Conservation (phyloP, 2,797 vertebrate genomes). For the Brachymystax lenok region DNA sequence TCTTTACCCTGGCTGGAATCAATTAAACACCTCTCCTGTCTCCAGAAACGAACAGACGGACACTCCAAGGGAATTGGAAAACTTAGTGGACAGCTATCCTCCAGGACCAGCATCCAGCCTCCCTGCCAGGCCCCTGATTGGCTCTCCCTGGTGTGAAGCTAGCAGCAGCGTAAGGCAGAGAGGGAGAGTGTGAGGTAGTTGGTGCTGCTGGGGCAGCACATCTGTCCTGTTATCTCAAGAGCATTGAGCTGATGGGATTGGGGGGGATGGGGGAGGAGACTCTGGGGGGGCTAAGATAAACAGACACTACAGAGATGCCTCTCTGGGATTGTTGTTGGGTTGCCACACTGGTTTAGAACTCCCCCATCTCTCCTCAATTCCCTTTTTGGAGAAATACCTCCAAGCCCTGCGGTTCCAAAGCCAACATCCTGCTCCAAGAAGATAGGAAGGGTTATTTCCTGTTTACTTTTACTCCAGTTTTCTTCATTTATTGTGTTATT, state of each 20-base stretch:
- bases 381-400: conserved; percentile 6
- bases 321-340: background rate
- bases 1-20: background rate
- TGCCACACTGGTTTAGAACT: conserved; percentile 1
- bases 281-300: conserved; percentile 24
- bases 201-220: background rate
- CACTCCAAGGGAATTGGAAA: conserved; percentile 1
- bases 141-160: background rate
- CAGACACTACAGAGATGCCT: conserved; percentile 18
- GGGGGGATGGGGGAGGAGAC: background rate
- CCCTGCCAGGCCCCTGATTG: conserved; percentile 1
- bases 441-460: conserved; percentile 10
- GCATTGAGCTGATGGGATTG: conserved; percentile 7
- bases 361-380: background rate
- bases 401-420: conserved; percentile 35
- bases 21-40: conserved; percentile 2
- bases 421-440: conserved; percentile 37
- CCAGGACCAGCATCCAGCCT: background rate
- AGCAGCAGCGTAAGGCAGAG: conserved; percentile 1
- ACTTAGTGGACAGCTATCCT: conserved; percentile 1
- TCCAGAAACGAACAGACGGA: background rate
- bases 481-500: conserved; percentile 19
- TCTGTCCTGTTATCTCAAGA: conserved; percentile 13
- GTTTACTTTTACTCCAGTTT: too few relatives aligned
- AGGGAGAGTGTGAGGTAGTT: background rate